Base-by-base conservation (phyloP, 2,797 vertebrate genomes). In the Fistularia commersonii region DNA sequence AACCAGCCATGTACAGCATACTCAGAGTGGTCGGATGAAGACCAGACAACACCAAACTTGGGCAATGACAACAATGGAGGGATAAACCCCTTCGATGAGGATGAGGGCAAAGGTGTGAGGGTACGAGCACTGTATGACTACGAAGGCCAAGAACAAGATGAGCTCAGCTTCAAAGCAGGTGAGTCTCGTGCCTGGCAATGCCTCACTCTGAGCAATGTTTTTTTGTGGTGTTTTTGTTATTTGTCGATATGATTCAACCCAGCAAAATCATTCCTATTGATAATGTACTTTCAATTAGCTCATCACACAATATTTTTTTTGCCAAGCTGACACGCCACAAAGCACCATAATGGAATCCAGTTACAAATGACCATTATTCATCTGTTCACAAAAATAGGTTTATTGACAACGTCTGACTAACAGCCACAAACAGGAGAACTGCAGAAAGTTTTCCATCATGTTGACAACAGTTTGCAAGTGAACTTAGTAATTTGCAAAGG, bases 151-250 rank as follows among this genome's bases (percentile, higher is more conserved):
- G 97, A 99, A 72, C 95, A 97, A 79, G 97, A 99, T 1, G 96
- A 99, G 72, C 93, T 99, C 76, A 98, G 87, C 88, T 98, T 99
- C 86, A 94, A 83, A 90, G 92, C 93, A 14, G 97, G 96, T 99
- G 86, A 0, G 63, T 0, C 8, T 2, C 41, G 33, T 3, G 3
- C 13, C 45, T 1, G 23, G 1, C 8, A 44, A 3, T 11, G 23
- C 9, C 14, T 43, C 11, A 8, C 8, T 11, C 11, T 41, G 8
- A 41, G 13, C 6, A 11, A 41, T 41, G 8, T 41, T 6, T 3
- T 5, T 8, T 35, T 35, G 14, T 8, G 2, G 5, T 8, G 32
- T 34, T 10, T 3, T 12, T 33, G 11, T 47, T 7, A n/a, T 9
- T 37, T 33, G 32, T 41, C n/a, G n/a, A 14, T 7, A n/a, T 23